Evolutionary conservation across 2,888 invertebrate genomes (phyloP), one percentile per base, ranked within the genome.

Genomic region (Drosophila differens): DNA sequence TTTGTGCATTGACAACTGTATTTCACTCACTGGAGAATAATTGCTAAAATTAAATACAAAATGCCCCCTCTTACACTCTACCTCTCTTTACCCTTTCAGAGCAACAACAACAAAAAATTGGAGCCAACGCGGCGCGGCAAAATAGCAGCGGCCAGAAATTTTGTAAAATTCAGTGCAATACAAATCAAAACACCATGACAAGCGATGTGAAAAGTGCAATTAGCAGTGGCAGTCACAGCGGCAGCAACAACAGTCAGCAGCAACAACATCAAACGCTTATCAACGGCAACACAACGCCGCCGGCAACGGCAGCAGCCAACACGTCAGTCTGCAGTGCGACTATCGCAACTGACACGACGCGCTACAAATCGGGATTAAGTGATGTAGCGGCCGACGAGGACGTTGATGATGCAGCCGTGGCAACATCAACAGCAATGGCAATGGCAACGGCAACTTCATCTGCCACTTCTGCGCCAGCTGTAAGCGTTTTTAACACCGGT

Each of bases 111-210:
- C 70, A 16, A 16, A 65, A 68, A 44, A 61, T 37, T 51, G 82
- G 72, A 55, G 70, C n/a, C 68, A 72, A 62, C 30, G 51, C 58
- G 70, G 52, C 66, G 85, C 83, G 83, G 81, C 85, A 76, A 76
- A 84, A 85, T 82, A 81, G 77, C 82, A 86, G 81, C 74, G 80
- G 54, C 87, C 89, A 89, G 82, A 91, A 90, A 81, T 87, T 81
- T 76, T 73, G 81, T 63, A 86, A 89, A 86, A 81, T 86, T 82
- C 88, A 83, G 90, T 82, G 91, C 91, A 91, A 91, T 91, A 89
- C 89, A 84, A 89, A 83, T 87, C 89, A 87, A 87, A 90, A 87
- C 78, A 91, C 88, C 91, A 92, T 90, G 91, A 90, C 91, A 91
- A 82, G 82, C 80, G 81, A 90, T 82, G 82, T 81, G 83, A 83